These are phyloP conservation scores for Tanypteryx hageni DNA, from an alignment of 2,888 invertebrate genomes.

Conservation along the genomic window DNA sequence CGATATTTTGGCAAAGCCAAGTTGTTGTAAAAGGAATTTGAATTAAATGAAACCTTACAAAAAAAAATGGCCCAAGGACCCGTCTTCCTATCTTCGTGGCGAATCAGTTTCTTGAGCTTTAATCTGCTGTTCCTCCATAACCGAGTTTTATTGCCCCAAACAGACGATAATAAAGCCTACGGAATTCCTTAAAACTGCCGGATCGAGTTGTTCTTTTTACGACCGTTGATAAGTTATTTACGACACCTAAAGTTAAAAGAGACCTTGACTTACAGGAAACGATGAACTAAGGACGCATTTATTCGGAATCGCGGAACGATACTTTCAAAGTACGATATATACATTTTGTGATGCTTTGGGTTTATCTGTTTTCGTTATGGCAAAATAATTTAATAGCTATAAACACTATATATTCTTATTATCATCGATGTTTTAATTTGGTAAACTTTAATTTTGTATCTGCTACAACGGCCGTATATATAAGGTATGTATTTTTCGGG, in stretches of 20 bases:
- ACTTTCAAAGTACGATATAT: no score
- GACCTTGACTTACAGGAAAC: slow-evolving; percentile 8
- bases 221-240: not conserved
- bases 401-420: no score
- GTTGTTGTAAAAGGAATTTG: no score
- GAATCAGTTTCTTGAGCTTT: not conserved
- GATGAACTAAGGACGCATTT: not conserved
- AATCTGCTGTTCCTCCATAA: not conserved
- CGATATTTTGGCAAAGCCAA: no score
- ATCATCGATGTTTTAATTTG: no score
- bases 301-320: not conserved
- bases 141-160: not conserved
- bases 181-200: not conserved
- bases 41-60: not conserved
- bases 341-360: no score
- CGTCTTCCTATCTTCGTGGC: not conserved
- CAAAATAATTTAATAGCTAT: no score
- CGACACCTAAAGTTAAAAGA: not conserved
- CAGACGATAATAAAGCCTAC: not conserved
- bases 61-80: not conserved
- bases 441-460: no score
- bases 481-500: no score
- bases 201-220: not conserved
- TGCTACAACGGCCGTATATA: no score
- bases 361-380: no score